phyloP scores from a whole-genome alignment of 2,888 invertebrate species.

The Cheilosia urbana region DNA sequence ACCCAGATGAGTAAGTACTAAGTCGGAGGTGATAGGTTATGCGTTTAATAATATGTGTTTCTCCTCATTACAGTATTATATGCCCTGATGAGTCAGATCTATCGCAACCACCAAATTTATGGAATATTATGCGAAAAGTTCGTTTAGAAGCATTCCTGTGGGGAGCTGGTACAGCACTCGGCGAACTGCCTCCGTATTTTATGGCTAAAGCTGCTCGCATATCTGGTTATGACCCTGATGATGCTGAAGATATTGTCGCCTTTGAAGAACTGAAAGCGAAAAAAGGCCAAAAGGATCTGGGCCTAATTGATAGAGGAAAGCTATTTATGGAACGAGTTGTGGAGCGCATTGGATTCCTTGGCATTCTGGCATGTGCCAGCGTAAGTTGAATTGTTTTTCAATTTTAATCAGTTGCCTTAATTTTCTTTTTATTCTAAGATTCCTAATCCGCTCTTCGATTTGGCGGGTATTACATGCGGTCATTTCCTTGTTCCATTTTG shows the following conservation, averaged over 20 bases:
- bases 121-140: slow-evolving; percentile 97
- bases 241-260: slow-evolving; percentile 89
- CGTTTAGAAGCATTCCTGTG: slow-evolving; percentile 98
- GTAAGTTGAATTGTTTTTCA: slow-evolving; percentile 85
- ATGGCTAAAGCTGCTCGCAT: slow-evolving; percentile 98
- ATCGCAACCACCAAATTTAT: slow-evolving; percentile 89
- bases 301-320: slow-evolving; percentile 91
- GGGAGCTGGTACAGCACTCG: slow-evolving; percentile 99
- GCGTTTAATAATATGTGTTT: not conserved
- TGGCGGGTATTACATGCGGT: slow-evolving; percentile 99
- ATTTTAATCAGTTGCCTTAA: not conserved
- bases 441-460: slow-evolving; percentile 99
- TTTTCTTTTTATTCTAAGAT: slow-evolving; percentile 85
- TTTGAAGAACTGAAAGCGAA: slow-evolving; percentile 88
- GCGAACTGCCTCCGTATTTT: slow-evolving; percentile 99
- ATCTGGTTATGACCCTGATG: slow-evolving; percentile 87
- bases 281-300: slow-evolving; percentile 86
- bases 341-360: slow-evolving; percentile 96
- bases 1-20: slow-evolving; percentile 94
- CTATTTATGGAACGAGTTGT: slow-evolving; percentile 94
- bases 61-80: slow-evolving; percentile 88
- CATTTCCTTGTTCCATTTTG: slow-evolving; percentile 99
- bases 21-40: not conserved
- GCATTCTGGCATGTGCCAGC: slow-evolving; percentile 97
- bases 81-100: slow-evolving; percentile 91